Evolutionary conservation across 2,888 invertebrate species (phyloP).

Genomic region (Tineola bisselliella): DNA sequence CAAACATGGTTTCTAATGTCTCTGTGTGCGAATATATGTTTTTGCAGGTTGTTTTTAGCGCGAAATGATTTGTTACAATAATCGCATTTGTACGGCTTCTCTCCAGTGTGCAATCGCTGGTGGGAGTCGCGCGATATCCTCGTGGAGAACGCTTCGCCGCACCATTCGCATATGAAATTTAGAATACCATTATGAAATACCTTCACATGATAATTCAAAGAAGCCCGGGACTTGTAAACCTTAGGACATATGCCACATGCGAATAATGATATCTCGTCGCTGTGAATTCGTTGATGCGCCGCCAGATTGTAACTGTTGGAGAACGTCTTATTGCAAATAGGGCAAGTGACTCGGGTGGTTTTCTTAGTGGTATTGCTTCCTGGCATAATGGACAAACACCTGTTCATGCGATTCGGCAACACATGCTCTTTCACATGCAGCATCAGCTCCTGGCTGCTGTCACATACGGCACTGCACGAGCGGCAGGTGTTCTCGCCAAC

Average conservation of each 20-base stretch:
- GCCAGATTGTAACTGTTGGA: constrained; percentile 57
- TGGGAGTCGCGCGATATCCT: constrained; percentile 47
- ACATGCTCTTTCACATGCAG: constrained; percentile 22
- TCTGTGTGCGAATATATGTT: constrained; percentile 40
- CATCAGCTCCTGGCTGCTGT: constrained; percentile 20
- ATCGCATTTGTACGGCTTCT: constrained; percentile 50
- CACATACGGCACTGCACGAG: constrained; percentile 29
- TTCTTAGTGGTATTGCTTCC: background rate
- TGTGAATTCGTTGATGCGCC: constrained; percentile 51
- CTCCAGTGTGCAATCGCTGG: constrained; percentile 48
- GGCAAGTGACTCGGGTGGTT: constrained; percentile 30
- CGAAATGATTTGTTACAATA: constrained; percentile 45
- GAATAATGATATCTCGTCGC: constrained; percentile 30
- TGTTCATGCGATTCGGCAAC: constrained; percentile 19
- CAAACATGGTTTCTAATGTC: constrained; percentile 39
- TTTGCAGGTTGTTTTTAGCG: constrained; percentile 34
- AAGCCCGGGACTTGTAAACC: constrained; percentile 48
- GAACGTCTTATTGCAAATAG: constrained; percentile 56
- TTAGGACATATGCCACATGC: constrained; percentile 56
- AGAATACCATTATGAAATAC: constrained; percentile 48
- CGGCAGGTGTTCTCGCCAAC: constrained; percentile 15
- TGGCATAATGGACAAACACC: background rate
- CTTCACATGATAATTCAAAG: constrained; percentile 48
- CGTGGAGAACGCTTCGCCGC: constrained; percentile 58
- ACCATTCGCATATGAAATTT: constrained; percentile 45